A percentile compares a stretch with the other conserved stretches of the same genome.
Evolutionary conservation across 1,140 invertebrate genomes (phyloP).

Genomic region (Zaprionus davidi): DNA sequence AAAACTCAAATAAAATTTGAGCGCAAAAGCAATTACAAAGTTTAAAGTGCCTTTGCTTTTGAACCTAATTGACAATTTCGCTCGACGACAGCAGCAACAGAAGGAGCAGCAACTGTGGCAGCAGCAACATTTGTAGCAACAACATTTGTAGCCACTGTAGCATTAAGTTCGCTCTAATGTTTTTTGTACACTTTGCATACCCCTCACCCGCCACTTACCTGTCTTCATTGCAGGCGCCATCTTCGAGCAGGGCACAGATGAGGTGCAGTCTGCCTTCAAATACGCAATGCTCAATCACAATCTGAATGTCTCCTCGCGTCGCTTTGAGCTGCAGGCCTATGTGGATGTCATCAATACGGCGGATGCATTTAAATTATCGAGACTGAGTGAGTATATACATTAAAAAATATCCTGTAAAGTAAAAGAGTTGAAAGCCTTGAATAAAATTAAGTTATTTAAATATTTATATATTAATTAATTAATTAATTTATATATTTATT

Average conservation of each 20-base stretch:
- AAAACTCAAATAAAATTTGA: constrained; percentile 75
- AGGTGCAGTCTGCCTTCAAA: constrained; percentile 94
- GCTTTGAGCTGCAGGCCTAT: constrained; percentile 93
- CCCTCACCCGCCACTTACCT: constrained; percentile 17
- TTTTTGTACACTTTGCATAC: neutral
- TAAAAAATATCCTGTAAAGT: constrained; percentile 1
- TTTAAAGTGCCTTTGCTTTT: constrained; percentile 80
- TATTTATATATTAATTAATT: too few species aligned
- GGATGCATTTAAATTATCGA: constrained; percentile 95
- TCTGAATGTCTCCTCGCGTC: constrained; percentile 88
- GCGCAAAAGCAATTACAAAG: constrained; percentile 79
- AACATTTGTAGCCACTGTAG: constrained; percentile 16
- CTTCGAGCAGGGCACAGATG: constrained; percentile 94
- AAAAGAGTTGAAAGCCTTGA: neutral
- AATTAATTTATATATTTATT: too few species aligned
- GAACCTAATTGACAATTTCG: constrained; percentile 79
- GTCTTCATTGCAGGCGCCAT: constrained; percentile 89
- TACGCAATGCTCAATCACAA: constrained; percentile 93
- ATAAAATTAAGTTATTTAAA: too few species aligned
- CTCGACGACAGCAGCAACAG: constrained; percentile 35
- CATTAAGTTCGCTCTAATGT: constrained; percentile 19
- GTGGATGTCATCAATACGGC: constrained; percentile 96
- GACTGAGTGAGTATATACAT: constrained; percentile 90
- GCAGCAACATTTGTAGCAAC: constrained; percentile 5
- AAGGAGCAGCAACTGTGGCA: neutral